Conservation (phyloP, 1,140 invertebrate species). For the Aleiodes sp. region DNA sequence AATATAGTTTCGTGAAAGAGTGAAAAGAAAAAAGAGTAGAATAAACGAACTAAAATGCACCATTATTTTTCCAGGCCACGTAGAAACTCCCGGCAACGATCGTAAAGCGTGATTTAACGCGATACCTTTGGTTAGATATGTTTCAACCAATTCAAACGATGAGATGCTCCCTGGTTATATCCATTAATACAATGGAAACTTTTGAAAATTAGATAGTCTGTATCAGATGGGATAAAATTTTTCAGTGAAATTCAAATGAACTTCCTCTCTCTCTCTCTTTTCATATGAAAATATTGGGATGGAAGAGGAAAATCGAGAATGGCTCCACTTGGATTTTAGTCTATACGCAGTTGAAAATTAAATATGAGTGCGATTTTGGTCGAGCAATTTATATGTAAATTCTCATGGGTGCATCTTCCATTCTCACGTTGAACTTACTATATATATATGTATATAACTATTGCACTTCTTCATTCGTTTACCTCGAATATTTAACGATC, state of each 20-base stretch:
- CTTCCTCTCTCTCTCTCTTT: no score
- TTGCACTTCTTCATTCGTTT: conserved; percentile 3
- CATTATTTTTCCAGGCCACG: conserved; percentile 1
- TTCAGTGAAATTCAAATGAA: no score
- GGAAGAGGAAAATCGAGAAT: background rate
- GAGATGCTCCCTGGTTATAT: background rate
- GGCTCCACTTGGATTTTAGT: background rate
- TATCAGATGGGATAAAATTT: no score
- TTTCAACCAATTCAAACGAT: conserved; percentile 45
- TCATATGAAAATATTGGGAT: no score
- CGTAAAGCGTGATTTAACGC: conserved; percentile 43
- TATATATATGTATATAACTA: background rate
- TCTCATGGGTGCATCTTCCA: conserved; percentile 32
- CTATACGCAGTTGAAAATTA: conserved; percentile 50
- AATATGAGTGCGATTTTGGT: conserved; percentile 57
- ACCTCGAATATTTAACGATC: conserved; percentile 22
- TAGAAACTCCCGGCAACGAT: conserved; percentile 19
- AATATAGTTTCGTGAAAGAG: background rate
- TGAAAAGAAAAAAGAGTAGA: background rate
- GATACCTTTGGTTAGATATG: conserved; percentile 42
- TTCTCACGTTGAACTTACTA: conserved; percentile 1
- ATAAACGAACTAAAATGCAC: background rate
- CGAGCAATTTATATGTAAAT: conserved; percentile 59
- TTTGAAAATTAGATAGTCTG: no score
- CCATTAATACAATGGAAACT: no score